Percentiles rank a stretch among this genome's conserved stretches.
Evolutionary conservation across 2,888 invertebrate species (phyloP).

Genomic region (Troglohyphantes excavatus): DNA sequence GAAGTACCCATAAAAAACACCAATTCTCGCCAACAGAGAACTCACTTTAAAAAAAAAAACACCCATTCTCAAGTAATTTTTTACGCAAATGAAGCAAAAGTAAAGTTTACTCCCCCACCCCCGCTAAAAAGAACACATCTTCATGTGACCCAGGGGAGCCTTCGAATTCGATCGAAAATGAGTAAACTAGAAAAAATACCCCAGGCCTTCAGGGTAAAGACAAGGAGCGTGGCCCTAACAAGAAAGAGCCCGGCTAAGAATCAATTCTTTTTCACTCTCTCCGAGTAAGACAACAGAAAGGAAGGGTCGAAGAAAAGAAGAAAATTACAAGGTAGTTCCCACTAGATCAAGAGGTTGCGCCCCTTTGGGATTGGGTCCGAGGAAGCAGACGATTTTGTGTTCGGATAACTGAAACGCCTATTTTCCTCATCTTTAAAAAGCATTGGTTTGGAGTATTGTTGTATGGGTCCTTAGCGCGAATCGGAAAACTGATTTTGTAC

Average conservation of each 20-base stretch:
- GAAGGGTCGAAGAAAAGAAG: slow-evolving; percentile 34
- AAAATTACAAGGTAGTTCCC: slow-evolving; percentile 64
- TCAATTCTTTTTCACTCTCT: slow-evolving; percentile 70
- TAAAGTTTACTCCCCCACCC: slow-evolving; percentile 22
- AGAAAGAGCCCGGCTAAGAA: slow-evolving; percentile 69
- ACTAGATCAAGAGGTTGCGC: slow-evolving; percentile 61
- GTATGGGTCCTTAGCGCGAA: too few relatives aligned
- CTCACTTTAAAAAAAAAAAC: neutral
- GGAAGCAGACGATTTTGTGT: too few relatives aligned
- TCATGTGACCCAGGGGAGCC: slow-evolving; percentile 50
- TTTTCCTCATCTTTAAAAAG: too few relatives aligned
- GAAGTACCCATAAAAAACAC: slow-evolving; percentile 18
- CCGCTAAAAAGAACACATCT: slow-evolving; percentile 54
- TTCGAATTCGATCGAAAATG: slow-evolving; percentile 69
- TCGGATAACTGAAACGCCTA: too few relatives aligned
- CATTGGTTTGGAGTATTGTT: too few relatives aligned
- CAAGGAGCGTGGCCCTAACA: slow-evolving; percentile 48
- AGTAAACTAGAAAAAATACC: slow-evolving; percentile 40
- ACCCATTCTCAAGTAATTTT: slow-evolving; percentile 51
- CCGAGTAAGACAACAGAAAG: slow-evolving; percentile 53
- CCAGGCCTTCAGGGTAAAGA: slow-evolving; percentile 38
- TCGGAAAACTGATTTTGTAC: too few relatives aligned
- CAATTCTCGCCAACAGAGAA: neutral
- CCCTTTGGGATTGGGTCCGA: slow-evolving; percentile 45
- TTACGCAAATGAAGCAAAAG: slow-evolving; percentile 67